These are phyloP conservation scores for Propsilocerus akamusi DNA, from an alignment of 1,140 invertebrate genomes.

Conservation along the genomic window DNA sequence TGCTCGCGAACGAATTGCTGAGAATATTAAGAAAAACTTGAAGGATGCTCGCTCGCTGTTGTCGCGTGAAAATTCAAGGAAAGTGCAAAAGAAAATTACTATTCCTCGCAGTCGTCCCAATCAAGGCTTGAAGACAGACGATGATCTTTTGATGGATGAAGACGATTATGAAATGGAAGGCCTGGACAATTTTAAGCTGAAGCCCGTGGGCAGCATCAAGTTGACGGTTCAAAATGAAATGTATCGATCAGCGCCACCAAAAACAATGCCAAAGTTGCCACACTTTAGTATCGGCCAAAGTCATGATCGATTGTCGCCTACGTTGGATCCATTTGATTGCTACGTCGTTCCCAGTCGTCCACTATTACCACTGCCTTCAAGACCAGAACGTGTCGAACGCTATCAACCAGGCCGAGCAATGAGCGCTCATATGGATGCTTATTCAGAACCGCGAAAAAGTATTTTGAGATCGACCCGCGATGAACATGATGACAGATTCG, in stretches of 20 bases:
- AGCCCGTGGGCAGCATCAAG: slow-evolving; percentile 7
- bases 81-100: not conserved
- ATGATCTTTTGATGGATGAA: slow-evolving; percentile 15
- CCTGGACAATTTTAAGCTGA: not conserved
- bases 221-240: slow-evolving; percentile 10
- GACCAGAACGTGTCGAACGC: not conserved
- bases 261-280: slow-evolving; percentile 5
- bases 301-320: not conserved
- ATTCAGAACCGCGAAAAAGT: slow-evolving; percentile 7
- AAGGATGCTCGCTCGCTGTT: slow-evolving; percentile 40
- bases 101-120: slow-evolving; percentile 9
- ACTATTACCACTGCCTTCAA: slow-evolving; percentile 3
- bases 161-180: slow-evolving; percentile 9
- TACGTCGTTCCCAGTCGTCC: slow-evolving; percentile 15
- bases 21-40: slow-evolving; percentile 35
- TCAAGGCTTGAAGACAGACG: slow-evolving; percentile 24
- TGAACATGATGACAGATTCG: slow-evolving; percentile 1
- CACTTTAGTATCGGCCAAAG: not conserved
- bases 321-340: slow-evolving; percentile 17
- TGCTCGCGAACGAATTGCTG: slow-evolving; percentile 45
- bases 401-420: not conserved
- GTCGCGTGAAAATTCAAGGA: slow-evolving; percentile 8
- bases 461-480: slow-evolving; percentile 7
- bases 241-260: not conserved
- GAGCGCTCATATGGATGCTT: not conserved